Evolutionary conservation across 2,113 vertebrate genomes (phyloP), one percentile per base, ranked within the genome.

Genomic region (Euleptes europaea): DNA sequence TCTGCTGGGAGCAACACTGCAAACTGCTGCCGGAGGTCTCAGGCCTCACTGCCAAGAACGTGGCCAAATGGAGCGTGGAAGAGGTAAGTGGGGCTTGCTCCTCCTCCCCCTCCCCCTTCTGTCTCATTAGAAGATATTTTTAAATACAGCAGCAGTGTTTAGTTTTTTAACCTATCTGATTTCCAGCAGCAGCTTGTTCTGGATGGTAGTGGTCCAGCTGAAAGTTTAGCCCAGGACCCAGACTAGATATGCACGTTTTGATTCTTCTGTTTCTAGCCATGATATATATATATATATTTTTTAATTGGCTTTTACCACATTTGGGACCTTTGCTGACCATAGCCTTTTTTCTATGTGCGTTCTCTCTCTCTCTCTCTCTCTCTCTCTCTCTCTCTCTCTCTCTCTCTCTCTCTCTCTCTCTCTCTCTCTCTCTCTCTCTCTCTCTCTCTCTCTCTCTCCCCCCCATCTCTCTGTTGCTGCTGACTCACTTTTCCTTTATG

Each of bases 1-100:
- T 98, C 83, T 97, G 97, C 94, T 98, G 97, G 98, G 97, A 98
- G 94, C 97, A 98, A 95, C 97, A 98, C 94, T 97, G 97, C 94
- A 97, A 97, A 94, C 96, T 98, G 92, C 92, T 98, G 88, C 97
- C 98, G 0, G 98, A 98, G 94, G 97, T 98, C 88, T 95, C 97
- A 0, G 97, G 97, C 49, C 97, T 98, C 86, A 98, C 96, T 0
- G 97, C 98, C 93, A 98, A 97, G 92, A 95, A 96, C n/a, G 98
- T 98, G 93, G 95, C 97, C 91, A 96, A 96, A 89, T 98, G 98
- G 98, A 97, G 90, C 60, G 92, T 97, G 10, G 98, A 98, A 87
- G 98, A 98, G 97, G 98, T 98, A 94, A 94, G 94, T 95, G 78
- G 65, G 78, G 54, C 57, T 65, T 19, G 13, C 80, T 57, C 26